Conservation (phyloP, 2,113 vertebrate genomes). For the Narcine bancroftii region DNA sequence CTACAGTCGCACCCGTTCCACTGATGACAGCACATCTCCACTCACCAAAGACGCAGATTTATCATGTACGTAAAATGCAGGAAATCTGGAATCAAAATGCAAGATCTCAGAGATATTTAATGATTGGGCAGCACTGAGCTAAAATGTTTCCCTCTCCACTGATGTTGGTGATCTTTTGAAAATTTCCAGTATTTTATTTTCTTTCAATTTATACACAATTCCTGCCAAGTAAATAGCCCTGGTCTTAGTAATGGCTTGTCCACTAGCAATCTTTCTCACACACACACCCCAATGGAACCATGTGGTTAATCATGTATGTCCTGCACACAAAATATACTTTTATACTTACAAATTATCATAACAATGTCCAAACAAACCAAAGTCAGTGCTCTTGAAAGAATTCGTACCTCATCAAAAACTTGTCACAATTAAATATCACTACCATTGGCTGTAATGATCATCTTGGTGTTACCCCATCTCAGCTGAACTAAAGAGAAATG, state of each 20-base stretch:
- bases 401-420: neutral
- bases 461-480: neutral
- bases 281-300: neutral
- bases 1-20: neutral
- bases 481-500: neutral
- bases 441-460: neutral
- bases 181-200: neutral
- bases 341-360: neutral
- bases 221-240: neutral
- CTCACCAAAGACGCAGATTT: neutral
- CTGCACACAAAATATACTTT: no score
- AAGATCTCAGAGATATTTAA: neutral
- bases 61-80: neutral
- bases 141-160: neutral
- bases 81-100: neutral
- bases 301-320: no score
- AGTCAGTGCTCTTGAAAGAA: no score
- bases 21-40: neutral
- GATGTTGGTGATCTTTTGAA: neutral
- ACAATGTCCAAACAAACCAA: neutral
- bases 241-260: neutral
- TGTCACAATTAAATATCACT: neutral
- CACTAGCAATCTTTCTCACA: neutral
- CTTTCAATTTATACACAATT: neutral
- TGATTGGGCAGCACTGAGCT: neutral